Evolutionary conservation across 2,888 invertebrate genomes (phyloP), one percentile per base, ranked within the genome.

Genomic region (Cryptus armator): DNA sequence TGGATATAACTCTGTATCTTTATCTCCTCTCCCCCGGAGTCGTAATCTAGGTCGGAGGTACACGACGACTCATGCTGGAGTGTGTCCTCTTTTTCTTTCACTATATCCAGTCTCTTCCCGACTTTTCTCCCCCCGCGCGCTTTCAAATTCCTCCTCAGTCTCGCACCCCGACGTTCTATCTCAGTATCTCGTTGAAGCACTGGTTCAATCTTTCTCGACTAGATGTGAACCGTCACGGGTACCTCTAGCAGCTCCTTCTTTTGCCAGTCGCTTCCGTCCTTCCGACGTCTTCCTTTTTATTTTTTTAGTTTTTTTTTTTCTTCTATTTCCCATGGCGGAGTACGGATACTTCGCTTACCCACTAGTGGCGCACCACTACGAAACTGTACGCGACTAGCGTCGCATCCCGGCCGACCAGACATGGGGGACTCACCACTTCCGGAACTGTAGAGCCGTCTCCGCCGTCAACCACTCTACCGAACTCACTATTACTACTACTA

Each of bases 21-120:
- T 37, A 16, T 46, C 46, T 74, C 62, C 48, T 77, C 68, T 80
- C 77, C 32, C 70, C 46, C 74, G 48, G 75, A 62, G 48, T 70
- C 62, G 82, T 81, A 79, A 85, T 82, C 79, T 82, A 71, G 82
- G 82, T 82, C 85, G 75, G 46, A 81, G 37, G 48, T 81, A 84
- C 51, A 74, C 72, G 72, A 77, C 44, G 67, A 68, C 19, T 77
- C 77, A 56, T 48, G 46, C 59, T 56, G 66, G 44, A 62, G 51
- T 16, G 70, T 68, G 46, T 53, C 67, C 77, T 70, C 37, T 9
- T 37, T 37, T 37, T 37, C 5, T 37, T 9, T 37, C 7, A 37
- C 37, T 5, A 37, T 37, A 37, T 74, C 68, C 74, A 62, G 81
- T 72, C 53, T 56, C n/a, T 24, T 48, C 66, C 76, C 43, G 16